Percentiles rank a stretch among this genome's conserved stretches.
Evolutionary conservation across 2,797 vertebrate genomes (phyloP).

Genomic region (Sebastes iracundus): DNA sequence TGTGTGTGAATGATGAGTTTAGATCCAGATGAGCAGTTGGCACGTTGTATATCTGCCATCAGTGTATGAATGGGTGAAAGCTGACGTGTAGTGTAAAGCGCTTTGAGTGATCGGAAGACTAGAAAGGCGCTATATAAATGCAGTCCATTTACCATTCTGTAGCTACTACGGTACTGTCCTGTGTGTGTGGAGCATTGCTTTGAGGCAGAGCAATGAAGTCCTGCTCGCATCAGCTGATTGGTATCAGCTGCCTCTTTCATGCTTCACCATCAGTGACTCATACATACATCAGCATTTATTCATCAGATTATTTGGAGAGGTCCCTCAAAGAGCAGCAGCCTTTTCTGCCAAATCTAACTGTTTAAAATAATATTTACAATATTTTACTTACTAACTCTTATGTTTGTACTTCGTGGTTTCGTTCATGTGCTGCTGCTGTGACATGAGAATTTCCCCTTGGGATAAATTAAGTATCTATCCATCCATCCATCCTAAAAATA

Average conservation of each 20-base stretch:
- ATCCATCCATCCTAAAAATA: not conserved
- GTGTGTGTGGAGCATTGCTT: not conserved
- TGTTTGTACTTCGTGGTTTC: not conserved
- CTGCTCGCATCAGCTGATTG: conserved; percentile 17
- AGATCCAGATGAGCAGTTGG: no score
- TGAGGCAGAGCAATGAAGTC: not conserved
- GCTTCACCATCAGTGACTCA: not conserved
- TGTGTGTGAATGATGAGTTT: no score
- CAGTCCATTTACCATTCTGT: not conserved
- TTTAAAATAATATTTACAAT: not conserved
- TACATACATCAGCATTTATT: not conserved
- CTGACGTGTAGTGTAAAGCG: no score
- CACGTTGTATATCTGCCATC: no score
- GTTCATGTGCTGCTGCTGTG: not conserved
- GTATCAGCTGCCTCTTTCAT: conserved; percentile 2
- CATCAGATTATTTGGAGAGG: not conserved
- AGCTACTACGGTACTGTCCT: not conserved
- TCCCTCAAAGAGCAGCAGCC: not conserved
- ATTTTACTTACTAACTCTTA: no score
- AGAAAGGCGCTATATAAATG: no score
- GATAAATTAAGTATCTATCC: not conserved
- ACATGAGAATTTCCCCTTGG: not conserved
- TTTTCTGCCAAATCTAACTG: not conserved
- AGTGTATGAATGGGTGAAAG: no score
- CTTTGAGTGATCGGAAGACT: no score